Evolutionary conservation across 2,797 vertebrate genomes (phyloP).

Genomic region (Pangasius krempfi): DNA sequence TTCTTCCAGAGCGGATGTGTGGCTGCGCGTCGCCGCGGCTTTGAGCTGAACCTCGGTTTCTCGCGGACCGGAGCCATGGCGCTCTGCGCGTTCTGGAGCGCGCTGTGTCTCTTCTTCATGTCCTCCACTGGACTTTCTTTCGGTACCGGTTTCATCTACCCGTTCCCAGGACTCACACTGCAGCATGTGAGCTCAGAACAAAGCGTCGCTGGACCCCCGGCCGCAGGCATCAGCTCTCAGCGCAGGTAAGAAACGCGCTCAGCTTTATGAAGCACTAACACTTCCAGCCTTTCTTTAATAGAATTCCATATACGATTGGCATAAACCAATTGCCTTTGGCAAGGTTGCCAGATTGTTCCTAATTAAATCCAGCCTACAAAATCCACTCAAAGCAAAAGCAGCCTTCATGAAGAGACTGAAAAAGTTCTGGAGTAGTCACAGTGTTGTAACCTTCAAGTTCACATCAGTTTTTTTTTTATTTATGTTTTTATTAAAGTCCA

Average conservation of each 20-base stretch:
- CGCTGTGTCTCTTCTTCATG: slow-evolving; percentile 28
- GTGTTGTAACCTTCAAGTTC: neutral
- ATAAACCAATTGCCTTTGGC: no score
- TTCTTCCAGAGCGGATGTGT: slow-evolving; percentile 3
- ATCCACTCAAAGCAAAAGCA: neutral
- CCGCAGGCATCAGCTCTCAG: slow-evolving; percentile 59
- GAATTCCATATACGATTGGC: neutral
- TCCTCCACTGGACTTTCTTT: slow-evolving; percentile 9
- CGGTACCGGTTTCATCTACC: slow-evolving; percentile 73
- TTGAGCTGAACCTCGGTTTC: neutral
- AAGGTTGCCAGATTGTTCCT: slow-evolving; percentile 12
- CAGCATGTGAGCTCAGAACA: slow-evolving; percentile 72
- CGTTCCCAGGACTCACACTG: slow-evolving; percentile 69
- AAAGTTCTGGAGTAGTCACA: neutral
- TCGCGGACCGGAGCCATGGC: slow-evolving; percentile 2
- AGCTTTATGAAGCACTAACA: neutral
- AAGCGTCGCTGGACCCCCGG: slow-evolving; percentile 64
- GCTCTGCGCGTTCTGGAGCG: slow-evolving; percentile 24
- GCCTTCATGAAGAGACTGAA: neutral
- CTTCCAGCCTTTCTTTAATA: neutral
- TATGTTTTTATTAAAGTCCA: neutral
- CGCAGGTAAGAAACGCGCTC: slow-evolving; percentile 67
- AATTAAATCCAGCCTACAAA: neutral
- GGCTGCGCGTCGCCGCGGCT: neutral
- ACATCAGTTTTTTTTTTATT: neutral